Evolutionary conservation across 2,888 invertebrate genomes (phyloP).

Genomic region (Nephrotoma guestfalica): DNA sequence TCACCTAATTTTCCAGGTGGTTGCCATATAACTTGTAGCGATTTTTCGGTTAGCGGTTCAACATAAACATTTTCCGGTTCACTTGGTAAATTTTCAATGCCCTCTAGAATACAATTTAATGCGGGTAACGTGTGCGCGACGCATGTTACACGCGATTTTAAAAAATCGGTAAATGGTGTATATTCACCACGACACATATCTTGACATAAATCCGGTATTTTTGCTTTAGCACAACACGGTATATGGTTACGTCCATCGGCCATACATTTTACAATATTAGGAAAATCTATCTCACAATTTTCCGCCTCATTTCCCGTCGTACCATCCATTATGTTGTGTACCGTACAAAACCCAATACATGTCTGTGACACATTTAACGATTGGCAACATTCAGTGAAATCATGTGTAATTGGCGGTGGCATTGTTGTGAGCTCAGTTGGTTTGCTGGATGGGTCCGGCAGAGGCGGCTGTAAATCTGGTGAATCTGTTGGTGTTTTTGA

Average conservation of each 20-base stretch:
- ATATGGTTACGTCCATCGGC: conserved; percentile 73
- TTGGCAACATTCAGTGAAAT: conserved; percentile 69
- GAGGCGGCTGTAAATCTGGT: conserved; percentile 8
- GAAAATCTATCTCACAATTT: conserved; percentile 66
- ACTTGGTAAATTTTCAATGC: conserved; percentile 53
- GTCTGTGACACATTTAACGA: conserved; percentile 49
- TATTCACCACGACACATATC: conserved; percentile 77
- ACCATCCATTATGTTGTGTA: conserved; percentile 60
- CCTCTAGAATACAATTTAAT: conserved; percentile 68
- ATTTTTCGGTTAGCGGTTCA: conserved; percentile 55
- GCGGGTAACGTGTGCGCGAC: conserved; percentile 70
- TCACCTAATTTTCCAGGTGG: conserved; percentile 48
- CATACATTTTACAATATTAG: conserved; percentile 63
- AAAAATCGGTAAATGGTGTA: conserved; percentile 67
- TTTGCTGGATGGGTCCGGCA: conserved; percentile 5
- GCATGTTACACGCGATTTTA: conserved; percentile 73
- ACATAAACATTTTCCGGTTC: conserved; percentile 57
- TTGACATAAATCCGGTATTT: conserved; percentile 71
- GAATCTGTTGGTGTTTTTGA: conserved; percentile 9
- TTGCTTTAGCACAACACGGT: conserved; percentile 67
- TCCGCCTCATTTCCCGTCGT: conserved; percentile 67
- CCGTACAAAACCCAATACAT: conserved; percentile 71
- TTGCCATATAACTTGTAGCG: conserved; percentile 56
- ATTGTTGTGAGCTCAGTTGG: conserved; percentile 24
- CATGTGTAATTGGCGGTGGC: conserved; percentile 37